phyloP scores from a whole-genome alignment of 2,888 invertebrate species.

The Stenoptilia bipunctidactyla region DNA sequence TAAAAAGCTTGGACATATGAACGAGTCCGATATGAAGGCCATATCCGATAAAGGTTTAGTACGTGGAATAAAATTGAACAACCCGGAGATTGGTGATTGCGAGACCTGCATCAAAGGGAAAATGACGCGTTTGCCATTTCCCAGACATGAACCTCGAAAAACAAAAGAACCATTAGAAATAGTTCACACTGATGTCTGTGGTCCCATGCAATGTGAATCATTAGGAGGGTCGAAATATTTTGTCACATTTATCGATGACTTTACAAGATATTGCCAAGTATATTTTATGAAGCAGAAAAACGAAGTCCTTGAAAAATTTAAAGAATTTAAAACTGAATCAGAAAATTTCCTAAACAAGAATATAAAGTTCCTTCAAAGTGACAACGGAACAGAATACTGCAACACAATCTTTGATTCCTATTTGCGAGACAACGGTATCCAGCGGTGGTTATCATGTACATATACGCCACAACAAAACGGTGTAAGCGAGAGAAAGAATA shows the following conservation, averaged over 20 bases:
- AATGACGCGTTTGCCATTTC: not conserved
- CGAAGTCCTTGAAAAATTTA: not conserved
- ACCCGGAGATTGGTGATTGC: not conserved
- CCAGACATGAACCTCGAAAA: no score
- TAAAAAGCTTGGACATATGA: not conserved
- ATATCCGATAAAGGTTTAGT: not conserved
- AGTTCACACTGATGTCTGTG: not conserved
- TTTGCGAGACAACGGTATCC: not conserved
- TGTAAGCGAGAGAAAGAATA: not conserved
- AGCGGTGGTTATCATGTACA: not conserved
- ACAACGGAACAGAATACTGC: not conserved
- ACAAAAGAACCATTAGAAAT: not conserved
- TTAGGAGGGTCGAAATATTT: not conserved
- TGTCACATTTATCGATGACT: not conserved
- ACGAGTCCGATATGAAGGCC: not conserved
- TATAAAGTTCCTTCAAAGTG: not conserved
- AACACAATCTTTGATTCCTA: not conserved
- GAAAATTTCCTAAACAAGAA: not conserved
- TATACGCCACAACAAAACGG: constrained; percentile 5
- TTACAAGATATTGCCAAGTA: not conserved
- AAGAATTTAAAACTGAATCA: not conserved
- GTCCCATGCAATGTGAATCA: not conserved
- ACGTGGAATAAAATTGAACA: no score
- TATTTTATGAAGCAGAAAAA: not conserved
- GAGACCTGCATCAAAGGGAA: constrained; percentile 3